These are phyloP conservation scores for Eupleurogrammus muticus DNA, from an alignment of 2,797 vertebrate species.

Conservation along the genomic window DNA sequence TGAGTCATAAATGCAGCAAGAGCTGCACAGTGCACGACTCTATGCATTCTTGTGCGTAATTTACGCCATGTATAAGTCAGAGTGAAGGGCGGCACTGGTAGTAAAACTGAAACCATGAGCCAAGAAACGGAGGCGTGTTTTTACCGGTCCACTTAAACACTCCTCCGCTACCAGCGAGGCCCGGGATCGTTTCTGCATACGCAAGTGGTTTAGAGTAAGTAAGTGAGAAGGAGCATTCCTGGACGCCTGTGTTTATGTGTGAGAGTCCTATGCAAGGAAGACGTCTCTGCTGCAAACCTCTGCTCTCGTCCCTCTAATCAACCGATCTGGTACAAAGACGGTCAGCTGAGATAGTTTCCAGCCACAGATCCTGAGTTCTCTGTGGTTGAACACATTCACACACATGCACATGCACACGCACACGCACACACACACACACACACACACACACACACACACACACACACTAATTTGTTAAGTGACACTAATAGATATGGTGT, in stretches of 20 bases:
- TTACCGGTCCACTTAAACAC: conserved; percentile 34
- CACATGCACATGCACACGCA: conserved; percentile 7
- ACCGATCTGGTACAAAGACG: conserved; percentile 39
- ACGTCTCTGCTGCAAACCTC: conserved; percentile 21
- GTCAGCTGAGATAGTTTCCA: conserved; percentile 45
- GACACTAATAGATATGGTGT: too few relatives aligned
- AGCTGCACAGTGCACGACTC: conserved; percentile 13
- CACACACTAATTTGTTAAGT: background rate
- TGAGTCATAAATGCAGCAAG: conserved; percentile 14
- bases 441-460: conserved; percentile 19
- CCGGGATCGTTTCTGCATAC: conserved; percentile 51
- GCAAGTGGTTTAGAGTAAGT: conserved; percentile 46
- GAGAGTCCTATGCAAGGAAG: conserved; percentile 29
- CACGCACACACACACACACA: conserved; percentile 19
- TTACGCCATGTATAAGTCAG: conserved; percentile 44
- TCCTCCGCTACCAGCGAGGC: conserved; percentile 34
- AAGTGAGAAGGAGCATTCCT: conserved; percentile 48
- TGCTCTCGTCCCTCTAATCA: conserved; percentile 41
- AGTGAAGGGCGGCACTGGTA: conserved; percentile 34
- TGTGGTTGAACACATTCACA: conserved; percentile 30
- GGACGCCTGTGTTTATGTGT: conserved; percentile 43
- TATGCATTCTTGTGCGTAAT: conserved; percentile 31
- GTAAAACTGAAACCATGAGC: conserved; percentile 31
- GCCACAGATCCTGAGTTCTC: conserved; percentile 18
- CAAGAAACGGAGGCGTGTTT: conserved; percentile 37